Evolutionary conservation across 2,888 invertebrate genomes (phyloP).

Genomic region (Xanthia icteritia): DNA sequence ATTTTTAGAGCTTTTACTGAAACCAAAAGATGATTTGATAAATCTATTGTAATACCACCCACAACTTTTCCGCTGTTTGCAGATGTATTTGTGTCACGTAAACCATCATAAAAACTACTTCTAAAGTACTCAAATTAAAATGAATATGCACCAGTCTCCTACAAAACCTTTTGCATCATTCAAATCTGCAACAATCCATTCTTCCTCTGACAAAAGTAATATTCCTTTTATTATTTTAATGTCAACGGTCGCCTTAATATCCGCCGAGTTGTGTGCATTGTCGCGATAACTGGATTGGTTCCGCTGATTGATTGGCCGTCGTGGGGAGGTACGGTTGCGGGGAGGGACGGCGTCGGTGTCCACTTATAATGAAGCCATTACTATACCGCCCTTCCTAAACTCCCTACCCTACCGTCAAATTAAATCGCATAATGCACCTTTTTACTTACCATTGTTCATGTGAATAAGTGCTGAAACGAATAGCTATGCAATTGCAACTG

Average conservation of each 20-base stretch:
- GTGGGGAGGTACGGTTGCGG: slow-evolving; percentile 17
- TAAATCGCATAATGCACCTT: slow-evolving; percentile 62
- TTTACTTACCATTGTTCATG: slow-evolving; percentile 48
- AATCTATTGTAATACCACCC: slow-evolving; percentile 1
- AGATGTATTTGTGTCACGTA: background rate
- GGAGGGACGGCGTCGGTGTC: slow-evolving; percentile 49
- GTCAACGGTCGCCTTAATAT: slow-evolving; percentile 39
- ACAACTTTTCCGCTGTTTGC: no score
- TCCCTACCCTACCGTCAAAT: slow-evolving; percentile 53
- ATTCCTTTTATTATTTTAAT: slow-evolving; percentile 15
- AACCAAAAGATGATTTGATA: background rate
- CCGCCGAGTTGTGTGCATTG: slow-evolving; percentile 47
- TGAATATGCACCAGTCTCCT: background rate
- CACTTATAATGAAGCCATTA: slow-evolving; percentile 63
- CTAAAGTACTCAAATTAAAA: background rate
- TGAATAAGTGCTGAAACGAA: slow-evolving; percentile 42
- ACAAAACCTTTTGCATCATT: background rate
- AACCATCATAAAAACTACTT: background rate
- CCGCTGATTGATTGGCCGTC: slow-evolving; percentile 72
- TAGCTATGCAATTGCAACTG: slow-evolving; percentile 49
- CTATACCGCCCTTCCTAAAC: slow-evolving; percentile 33
- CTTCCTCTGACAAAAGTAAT: slow-evolving; percentile 8
- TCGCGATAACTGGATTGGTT: slow-evolving; percentile 67
- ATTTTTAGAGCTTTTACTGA: slow-evolving; percentile 38
- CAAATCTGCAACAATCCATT: background rate